Evolutionary conservation across 2,888 invertebrate genomes (phyloP).

Genomic region (Melinopterus prodromus): DNA sequence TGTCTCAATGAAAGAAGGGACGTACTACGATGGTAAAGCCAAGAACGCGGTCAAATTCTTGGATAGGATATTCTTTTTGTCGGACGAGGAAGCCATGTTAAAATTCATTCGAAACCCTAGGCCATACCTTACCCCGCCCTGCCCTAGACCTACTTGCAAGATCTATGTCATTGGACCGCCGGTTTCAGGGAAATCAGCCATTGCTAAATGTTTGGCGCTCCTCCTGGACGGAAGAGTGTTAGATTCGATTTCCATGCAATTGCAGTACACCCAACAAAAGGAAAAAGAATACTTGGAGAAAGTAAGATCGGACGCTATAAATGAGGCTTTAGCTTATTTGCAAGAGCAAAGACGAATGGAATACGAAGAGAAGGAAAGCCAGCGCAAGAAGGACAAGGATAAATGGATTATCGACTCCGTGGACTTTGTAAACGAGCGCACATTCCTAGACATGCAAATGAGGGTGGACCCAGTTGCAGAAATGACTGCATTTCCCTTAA

Average conservation of each 20-base stretch:
- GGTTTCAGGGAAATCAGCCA: slow-evolving; percentile 67
- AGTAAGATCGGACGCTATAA: slow-evolving; percentile 44
- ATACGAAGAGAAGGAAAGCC: slow-evolving; percentile 60
- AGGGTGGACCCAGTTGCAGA: slow-evolving; percentile 30
- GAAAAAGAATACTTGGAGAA: slow-evolving; percentile 46
- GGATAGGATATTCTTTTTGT: slow-evolving; percentile 69
- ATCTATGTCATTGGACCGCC: slow-evolving; percentile 69
- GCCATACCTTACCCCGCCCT: slow-evolving; percentile 65
- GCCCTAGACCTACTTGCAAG: slow-evolving; percentile 68
- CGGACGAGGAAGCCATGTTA: slow-evolving; percentile 63
- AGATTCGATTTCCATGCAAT: slow-evolving; percentile 53
- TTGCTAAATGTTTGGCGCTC: slow-evolving; percentile 66
- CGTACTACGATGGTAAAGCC: slow-evolving; percentile 62
- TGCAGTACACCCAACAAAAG: slow-evolving; percentile 43
- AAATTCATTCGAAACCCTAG: slow-evolving; percentile 70
- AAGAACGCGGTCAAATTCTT: slow-evolving; percentile 68
- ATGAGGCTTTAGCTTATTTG: slow-evolving; percentile 43
- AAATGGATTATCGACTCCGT: slow-evolving; percentile 55
- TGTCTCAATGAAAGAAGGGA: slow-evolving; percentile 68
- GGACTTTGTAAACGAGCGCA: slow-evolving; percentile 26
- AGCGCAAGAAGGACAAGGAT: slow-evolving; percentile 55
- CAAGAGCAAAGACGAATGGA: slow-evolving; percentile 47
- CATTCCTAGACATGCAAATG: slow-evolving; percentile 17
- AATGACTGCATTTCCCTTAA: slow-evolving; percentile 50
- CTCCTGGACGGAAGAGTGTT: slow-evolving; percentile 63